Conservation (phyloP, 2,888 invertebrate genomes). For the Timandra comae region DNA sequence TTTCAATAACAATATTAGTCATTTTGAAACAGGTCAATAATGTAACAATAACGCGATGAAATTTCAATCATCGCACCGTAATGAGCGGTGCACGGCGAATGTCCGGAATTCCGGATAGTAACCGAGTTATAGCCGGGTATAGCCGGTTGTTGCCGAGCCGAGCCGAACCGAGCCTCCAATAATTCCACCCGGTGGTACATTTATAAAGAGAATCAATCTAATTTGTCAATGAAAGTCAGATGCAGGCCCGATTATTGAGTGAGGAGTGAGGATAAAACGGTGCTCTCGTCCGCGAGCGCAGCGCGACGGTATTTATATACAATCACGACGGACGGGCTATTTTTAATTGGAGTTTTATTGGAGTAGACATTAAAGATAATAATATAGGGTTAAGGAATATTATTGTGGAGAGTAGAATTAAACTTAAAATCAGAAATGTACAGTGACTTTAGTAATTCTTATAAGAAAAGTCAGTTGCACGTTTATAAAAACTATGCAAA, state of each 20-base stretch:
- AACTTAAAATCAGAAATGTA: too few relatives aligned
- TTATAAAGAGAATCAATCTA: conserved; percentile 56
- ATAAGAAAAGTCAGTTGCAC: too few relatives aligned
- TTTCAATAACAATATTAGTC: conserved; percentile 1
- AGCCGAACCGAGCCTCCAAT: conserved; percentile 5
- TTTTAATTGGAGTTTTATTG: too few relatives aligned
- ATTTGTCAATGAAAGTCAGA: conserved; percentile 59
- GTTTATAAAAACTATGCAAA: too few relatives aligned
- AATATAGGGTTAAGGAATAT: too few relatives aligned
- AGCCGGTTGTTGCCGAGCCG: too few relatives aligned
- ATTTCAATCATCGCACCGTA: conserved; percentile 26
- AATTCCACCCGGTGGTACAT: conserved; percentile 32
- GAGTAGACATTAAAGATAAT: too few relatives aligned
- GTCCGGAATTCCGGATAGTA: conserved; percentile 5
- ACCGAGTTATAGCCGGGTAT: too few relatives aligned
- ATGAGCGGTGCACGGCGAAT: conserved; percentile 13
- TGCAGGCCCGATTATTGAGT: conserved; percentile 33
- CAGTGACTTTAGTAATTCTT: too few relatives aligned
- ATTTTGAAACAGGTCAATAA: conserved; percentile 1
- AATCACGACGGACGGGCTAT: too few relatives aligned
- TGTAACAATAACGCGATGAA: conserved; percentile 14
- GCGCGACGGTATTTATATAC: too few relatives aligned
- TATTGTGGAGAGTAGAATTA: too few relatives aligned
- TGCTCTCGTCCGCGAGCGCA: conserved; percentile 16
- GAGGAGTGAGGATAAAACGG: conserved; percentile 32